Base-by-base conservation (phyloP, 2,797 vertebrate genomes). In the Gymnoscopelus microlampas region DNA sequence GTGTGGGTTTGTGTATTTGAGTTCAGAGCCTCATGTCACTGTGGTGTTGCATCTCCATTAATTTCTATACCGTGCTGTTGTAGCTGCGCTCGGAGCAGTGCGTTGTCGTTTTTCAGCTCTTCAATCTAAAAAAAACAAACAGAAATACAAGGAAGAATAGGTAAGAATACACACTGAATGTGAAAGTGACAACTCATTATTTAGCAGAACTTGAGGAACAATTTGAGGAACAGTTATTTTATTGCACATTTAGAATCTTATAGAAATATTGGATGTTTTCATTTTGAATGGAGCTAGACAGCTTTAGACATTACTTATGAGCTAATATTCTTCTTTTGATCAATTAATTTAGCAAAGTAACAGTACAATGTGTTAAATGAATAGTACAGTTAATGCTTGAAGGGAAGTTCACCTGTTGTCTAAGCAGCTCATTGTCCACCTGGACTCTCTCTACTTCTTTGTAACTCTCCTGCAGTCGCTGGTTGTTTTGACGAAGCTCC, bases 101-200 rank as follows among this genome's bases (percentile, higher is more conserved):
- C 94, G 0, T 97, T 97, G 77, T 97, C 96, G 0, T 96, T 97
- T 89, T 98, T 97, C 78, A 97, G 91, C 64, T 97, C 96, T 74
- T 97, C 96, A 0, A 97, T 94, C 96, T 98, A 87, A 8, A 49
- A 68, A 29, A 26, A 0, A 13, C 53, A 3, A 19, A 53, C 14
- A 13, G 1, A 63, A 13, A 14, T n/a, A 51, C 51, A 29, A 19
- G 50, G 53, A n/a, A 53, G 50, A 7, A 4, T 51, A 15, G 49
- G 14, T 50, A 48, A 23, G 39, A 60, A 60, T 11, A 15, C 59
- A 60, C 29, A 60, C 32, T 13, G 7, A 35, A 58, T 29, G 35
- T 39, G 35, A 39, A 39, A 39, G 35, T 8, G 35, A 39, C 7
- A 39, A 19, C 32, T 35, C 3, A 39, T 39, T 39, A 39, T 39